A percentile compares a stretch with the other conserved stretches of the same genome.
phyloP scores from a whole-genome alignment of 2,888 invertebrate genomes.

The Trachelus tabidus region DNA sequence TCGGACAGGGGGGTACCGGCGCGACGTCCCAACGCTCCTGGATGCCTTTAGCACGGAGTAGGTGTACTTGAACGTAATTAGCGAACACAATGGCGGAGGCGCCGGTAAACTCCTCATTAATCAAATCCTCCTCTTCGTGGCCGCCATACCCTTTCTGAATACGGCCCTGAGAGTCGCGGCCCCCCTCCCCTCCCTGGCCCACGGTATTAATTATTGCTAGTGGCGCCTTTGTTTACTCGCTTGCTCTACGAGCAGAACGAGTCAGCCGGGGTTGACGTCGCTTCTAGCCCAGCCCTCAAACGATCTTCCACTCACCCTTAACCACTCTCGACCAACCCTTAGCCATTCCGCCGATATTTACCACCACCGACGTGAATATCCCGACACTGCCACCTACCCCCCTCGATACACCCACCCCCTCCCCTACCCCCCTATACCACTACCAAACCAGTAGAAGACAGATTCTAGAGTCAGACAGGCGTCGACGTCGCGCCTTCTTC shows the following conservation, averaged over 20 bases:
- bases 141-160: slow-evolving; percentile 19
- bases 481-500: slow-evolving; percentile 5
- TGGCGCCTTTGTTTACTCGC: slow-evolving; percentile 28
- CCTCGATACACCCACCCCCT: not conserved
- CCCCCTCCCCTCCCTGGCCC: slow-evolving; percentile 13
- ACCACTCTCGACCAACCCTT: too few species aligned
- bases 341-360: not conserved
- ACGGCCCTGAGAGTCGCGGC: not conserved
- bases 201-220: slow-evolving; percentile 29
- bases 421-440: not conserved
- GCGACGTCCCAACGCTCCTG: not conserved
- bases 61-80: slow-evolving; percentile 40
- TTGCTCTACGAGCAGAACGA: not conserved
- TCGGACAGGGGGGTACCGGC: not conserved
- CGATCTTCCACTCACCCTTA: too few species aligned
- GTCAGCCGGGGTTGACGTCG: slow-evolving; percentile 4
- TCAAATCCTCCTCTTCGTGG: slow-evolving; percentile 42
- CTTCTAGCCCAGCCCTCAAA: not conserved
- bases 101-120: slow-evolving; percentile 50
- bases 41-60: slow-evolving; percentile 14
- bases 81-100: slow-evolving; percentile 44
- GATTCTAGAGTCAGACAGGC: too few species aligned
- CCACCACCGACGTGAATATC: not conserved
- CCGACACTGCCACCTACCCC: not conserved
- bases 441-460: not conserved